Base-by-base conservation (phyloP, 2,888 invertebrate species). In the Erebia palarica region DNA sequence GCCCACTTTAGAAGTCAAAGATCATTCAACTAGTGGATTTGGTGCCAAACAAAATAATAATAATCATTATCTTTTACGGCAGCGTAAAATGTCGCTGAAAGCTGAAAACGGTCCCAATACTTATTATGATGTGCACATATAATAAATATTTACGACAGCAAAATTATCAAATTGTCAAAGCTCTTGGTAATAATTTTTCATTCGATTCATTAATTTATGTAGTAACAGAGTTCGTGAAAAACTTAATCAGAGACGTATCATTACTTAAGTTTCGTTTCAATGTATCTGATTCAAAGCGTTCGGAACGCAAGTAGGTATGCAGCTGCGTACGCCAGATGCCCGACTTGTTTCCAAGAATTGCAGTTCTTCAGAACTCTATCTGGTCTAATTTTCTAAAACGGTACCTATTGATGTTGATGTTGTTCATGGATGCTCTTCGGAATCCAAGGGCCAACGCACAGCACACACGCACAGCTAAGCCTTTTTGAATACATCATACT, bases 311-410 rank as follows among this genome's bases (percentile, higher is more conserved):
- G 65, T 64, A 47, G 55, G 18, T 18, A 11, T 18, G 65, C 65
- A 69, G 65, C 72, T 71, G 73, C 71, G 75, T 75, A 73, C 73
- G 80, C 78, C 81, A 80, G 82, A 82, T 82, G 79, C 78, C 76
- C 78, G 78, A 79, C 71, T 77, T 78, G 75, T 76, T 88, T 88
- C 88, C 79, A 73, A 85, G 88, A 87, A 86, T 82, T 78, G 76
- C 75, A 75, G 71, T 74, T 78, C 78, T 80, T 69, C 57, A 78
- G 76, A 67, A 55, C 65, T 42, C 27, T 51, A 53, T 65, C 49
- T 63, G 49, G 21, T 16, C 53, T 65, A 18, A 55, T 65, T 65
- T 65, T 65, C 55, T 65, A 53, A 65, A 65, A 65, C 42, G 11
- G 42, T 53, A 65, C 16, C 1, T 55, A 55, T 63, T 44, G 61